Evolutionary conservation across 2,113 vertebrate genomes (phyloP), one percentile per base, ranked within the genome.

Genomic region (Hirundichthys speculiger): DNA sequence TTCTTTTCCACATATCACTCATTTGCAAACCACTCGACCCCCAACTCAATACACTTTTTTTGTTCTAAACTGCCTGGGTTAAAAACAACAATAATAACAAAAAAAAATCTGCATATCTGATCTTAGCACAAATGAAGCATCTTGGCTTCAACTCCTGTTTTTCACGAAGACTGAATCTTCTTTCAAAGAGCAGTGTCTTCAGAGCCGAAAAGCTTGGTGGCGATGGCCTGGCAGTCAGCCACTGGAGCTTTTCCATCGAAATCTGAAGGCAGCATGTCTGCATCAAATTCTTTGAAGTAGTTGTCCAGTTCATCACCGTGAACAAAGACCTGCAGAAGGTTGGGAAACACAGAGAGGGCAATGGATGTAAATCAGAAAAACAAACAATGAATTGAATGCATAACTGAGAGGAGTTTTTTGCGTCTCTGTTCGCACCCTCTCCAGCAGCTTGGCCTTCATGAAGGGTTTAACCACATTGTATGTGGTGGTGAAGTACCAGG

Each of bases 401-500:
- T 5, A 43, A 43, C 15, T 16, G n/a, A n/a, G n/a, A n/a, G 16
- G 18, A 30, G n/a, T 2, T 40, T 14, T 30, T 14, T 25, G 22
- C 20, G 22, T 42, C 18, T 0, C 40, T 15, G 14, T 19, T 2
- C 93, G 86, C 88, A 99, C 98, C 94, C 98, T 91, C 80, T 98
- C 95, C 70, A 99, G 92, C 41, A 99, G 90, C 77, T 99, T 99
- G 92, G 94, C 95, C 87, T 99, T 99, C 93, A 99, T 90, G 89
- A 99, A 97, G 0, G 96, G 96, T 82, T 96, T 98, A 71, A 98
- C 96, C 77, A 98, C 91, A 0, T 97, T 99, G 89, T 98, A 99
- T 22, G 98, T 99, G 1, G 97, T 98, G 76, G 97, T 98, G 91
- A 99, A 99, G 82, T 98, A 99, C 98, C 98, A 99, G 0, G 98